phyloP scores from a whole-genome alignment of 2,888 invertebrate species.

The Gerosis bhagava region DNA sequence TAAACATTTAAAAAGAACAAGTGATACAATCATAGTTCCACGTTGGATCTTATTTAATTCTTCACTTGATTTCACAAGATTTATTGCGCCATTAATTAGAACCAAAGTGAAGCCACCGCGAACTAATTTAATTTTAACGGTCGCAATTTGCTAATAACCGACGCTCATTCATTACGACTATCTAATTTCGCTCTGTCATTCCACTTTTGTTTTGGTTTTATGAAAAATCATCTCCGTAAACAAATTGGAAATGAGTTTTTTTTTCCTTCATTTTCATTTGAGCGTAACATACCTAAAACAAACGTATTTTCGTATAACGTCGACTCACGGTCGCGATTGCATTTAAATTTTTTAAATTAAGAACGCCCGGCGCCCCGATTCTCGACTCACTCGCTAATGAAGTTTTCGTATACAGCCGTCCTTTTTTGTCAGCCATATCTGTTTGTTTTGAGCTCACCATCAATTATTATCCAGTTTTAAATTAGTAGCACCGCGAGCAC shows the following conservation, averaged over 20 bases:
- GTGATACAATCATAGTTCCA: no score
- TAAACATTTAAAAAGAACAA: no score
- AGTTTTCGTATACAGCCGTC: conserved; percentile 71
- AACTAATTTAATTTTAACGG: conserved; percentile 66
- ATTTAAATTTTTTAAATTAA: conserved; percentile 64
- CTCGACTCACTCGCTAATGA: conserved; percentile 68
- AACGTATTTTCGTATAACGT: conserved; percentile 53
- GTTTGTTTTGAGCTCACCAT: conserved; percentile 79
- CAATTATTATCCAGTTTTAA: conserved; percentile 79
- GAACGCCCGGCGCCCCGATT: conserved; percentile 58
- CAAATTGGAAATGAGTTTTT: conserved; percentile 65
- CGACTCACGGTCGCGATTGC: conserved; percentile 70
- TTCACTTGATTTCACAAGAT: conserved; percentile 58
- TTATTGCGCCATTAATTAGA: conserved; percentile 61
- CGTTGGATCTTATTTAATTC: conserved; percentile 57
- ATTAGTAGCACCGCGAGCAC: conserved; percentile 66
- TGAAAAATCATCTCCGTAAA: conserved; percentile 62
- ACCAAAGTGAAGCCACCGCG: conserved; percentile 52
- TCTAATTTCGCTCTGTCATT: conserved; percentile 64
- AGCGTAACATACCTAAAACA: conserved; percentile 47
- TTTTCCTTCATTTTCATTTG: conserved; percentile 45
- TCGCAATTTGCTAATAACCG: conserved; percentile 68
- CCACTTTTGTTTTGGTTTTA: conserved; percentile 62
- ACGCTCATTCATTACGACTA: conserved; percentile 56
- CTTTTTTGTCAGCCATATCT: conserved; percentile 79